Evolutionary conservation across 1,140 invertebrate species (phyloP).

Genomic region (Orchestia grillus): DNA sequence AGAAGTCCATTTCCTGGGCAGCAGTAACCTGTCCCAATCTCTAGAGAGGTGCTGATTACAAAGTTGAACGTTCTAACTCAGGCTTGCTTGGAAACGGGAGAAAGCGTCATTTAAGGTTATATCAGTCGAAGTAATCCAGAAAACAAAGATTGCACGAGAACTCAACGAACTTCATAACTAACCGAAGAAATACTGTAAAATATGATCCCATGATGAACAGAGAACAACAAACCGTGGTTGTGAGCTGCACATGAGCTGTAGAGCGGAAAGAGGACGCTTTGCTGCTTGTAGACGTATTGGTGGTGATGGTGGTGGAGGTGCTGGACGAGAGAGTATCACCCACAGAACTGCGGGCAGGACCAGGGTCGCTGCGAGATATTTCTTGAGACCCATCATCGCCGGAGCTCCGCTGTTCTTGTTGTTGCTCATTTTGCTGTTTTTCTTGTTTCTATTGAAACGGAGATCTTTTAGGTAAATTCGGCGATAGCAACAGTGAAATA

Average conservation of each 20-base stretch:
- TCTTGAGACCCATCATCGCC: not conserved
- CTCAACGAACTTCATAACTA: not conserved
- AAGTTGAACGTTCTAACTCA: not conserved
- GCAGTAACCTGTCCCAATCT: no score
- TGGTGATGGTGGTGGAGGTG: not conserved
- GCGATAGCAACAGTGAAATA: not conserved
- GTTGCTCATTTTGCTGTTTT: not conserved
- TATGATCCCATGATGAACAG: not conserved
- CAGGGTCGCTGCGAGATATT: not conserved
- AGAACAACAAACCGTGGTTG: not conserved
- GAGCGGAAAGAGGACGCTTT: not conserved
- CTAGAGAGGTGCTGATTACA: not conserved
- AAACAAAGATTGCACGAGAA: not conserved
- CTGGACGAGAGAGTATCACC: not conserved
- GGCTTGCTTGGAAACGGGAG: not conserved
- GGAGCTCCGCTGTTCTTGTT: not conserved
- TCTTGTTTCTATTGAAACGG: slow-evolving; percentile 12
- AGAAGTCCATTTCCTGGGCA: no score
- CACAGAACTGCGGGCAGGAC: not conserved
- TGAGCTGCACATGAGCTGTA: slow-evolving; percentile 17
- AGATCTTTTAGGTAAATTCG: not conserved
- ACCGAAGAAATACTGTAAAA: not conserved
- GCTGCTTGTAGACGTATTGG: not conserved
- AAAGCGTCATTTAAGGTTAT: not conserved
- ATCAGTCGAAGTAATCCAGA: not conserved